Evolutionary conservation across 2,797 vertebrate genomes (phyloP).

Genomic region (Takifugu rubripes): DNA sequence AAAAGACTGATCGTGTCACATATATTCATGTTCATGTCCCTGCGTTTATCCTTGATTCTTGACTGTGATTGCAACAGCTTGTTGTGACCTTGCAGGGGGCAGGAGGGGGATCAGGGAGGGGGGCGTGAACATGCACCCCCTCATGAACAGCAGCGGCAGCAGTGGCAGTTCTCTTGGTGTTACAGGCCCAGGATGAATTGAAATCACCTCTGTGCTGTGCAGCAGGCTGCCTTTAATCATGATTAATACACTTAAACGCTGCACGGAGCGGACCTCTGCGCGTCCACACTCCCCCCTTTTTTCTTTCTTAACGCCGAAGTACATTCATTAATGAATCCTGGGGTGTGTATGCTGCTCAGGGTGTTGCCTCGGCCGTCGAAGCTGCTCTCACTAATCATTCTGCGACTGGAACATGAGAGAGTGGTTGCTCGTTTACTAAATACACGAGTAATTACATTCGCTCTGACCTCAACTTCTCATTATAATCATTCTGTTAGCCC

Average conservation of each 20-base stretch:
- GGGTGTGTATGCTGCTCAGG: slow-evolving; percentile 12
- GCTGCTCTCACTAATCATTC: slow-evolving; percentile 52
- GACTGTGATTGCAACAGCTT: slow-evolving; percentile 37
- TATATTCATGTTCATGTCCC: background rate
- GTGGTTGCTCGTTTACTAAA: slow-evolving; percentile 18
- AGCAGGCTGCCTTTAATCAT: slow-evolving; percentile 65
- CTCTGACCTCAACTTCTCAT: background rate
- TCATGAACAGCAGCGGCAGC: slow-evolving; percentile 53
- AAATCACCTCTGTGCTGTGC: slow-evolving; percentile 56
- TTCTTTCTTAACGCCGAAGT: slow-evolving; percentile 36
- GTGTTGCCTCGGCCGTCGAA: slow-evolving; percentile 8
- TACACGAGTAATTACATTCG: background rate
- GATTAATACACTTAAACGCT: slow-evolving; percentile 63
- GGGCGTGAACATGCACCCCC: slow-evolving; percentile 65
- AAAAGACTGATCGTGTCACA: background rate
- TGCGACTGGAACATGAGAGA: slow-evolving; percentile 39
- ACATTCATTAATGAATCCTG: slow-evolving; percentile 55
- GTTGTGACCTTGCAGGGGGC: slow-evolving; percentile 53
- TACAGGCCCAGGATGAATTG: slow-evolving; percentile 52
- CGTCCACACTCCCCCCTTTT: too few relatives aligned
- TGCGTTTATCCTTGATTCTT: slow-evolving; percentile 38
- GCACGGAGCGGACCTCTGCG: slow-evolving; percentile 46
- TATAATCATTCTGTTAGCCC: slow-evolving; percentile 7
- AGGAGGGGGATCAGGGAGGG: slow-evolving; percentile 5
- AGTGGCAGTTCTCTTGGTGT: slow-evolving; percentile 41